Percentiles rank a stretch among this genome's conserved stretches.
These are phyloP conservation scores for Mastomys coucha DNA, from an alignment of 2,113 vertebrate genomes.

Conservation along the genomic window DNA sequence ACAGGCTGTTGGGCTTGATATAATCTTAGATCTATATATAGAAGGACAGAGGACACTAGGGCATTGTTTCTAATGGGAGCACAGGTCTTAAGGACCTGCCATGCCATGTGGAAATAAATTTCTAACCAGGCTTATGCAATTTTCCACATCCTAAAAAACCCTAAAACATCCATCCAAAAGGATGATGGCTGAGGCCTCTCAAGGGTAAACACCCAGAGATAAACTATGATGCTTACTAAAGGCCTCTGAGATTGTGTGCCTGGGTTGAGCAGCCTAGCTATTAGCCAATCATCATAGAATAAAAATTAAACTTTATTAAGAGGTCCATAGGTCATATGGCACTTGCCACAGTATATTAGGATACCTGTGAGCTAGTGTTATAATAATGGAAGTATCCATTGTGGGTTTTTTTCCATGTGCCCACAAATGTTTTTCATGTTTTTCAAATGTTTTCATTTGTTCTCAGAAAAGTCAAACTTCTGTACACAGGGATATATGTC, in stretches of 20 bases:
- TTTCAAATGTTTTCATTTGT: slow-evolving; percentile 14
- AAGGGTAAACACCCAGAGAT: too few relatives aligned
- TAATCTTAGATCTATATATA: background rate
- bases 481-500: background rate
- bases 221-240: slow-evolving; percentile 15
- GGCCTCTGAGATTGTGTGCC: background rate
- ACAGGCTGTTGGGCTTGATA: background rate
- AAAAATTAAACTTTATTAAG: background rate
- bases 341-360: background rate
- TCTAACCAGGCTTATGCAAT: background rate
- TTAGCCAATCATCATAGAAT: background rate
- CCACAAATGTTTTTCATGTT: background rate
- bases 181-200: background rate
- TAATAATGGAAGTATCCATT: background rate
- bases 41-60: background rate
- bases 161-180: background rate
- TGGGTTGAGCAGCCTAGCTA: background rate
- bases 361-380: background rate
- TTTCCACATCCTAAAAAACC: background rate
- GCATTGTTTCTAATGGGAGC: background rate
- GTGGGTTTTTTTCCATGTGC: slow-evolving; percentile 34
- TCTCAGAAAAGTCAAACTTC: background rate
- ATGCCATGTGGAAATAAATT: slow-evolving; percentile 1
- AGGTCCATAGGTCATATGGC: background rate
- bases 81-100: background rate